A percentile compares a stretch with the other conserved stretches of the same genome.
Conservation (phyloP, 2,113 vertebrate species). For the Protomyctophum bolini region DNA sequence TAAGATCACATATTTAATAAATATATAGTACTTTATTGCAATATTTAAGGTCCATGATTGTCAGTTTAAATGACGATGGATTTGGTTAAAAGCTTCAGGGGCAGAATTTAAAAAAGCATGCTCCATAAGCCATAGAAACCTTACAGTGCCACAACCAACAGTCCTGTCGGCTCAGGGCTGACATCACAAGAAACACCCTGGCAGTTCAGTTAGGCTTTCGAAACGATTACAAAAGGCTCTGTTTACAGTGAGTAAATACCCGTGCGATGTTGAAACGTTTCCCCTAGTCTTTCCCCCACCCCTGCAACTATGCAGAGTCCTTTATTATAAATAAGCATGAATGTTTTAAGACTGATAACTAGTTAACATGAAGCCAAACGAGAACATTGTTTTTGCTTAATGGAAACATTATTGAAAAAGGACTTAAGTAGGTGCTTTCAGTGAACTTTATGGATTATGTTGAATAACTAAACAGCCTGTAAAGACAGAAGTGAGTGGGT, state of each 20-base stretch:
- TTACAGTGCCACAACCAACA: conserved; percentile 7
- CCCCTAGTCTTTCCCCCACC: neutral
- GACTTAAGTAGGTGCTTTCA: conserved; percentile 34
- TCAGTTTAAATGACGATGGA: conserved; percentile 10
- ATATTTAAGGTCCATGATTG: conserved; percentile 1
- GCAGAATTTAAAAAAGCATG: conserved; percentile 8
- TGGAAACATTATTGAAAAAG: conserved; percentile 26
- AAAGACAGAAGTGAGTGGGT: too few relatives aligned
- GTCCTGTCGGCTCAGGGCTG: neutral
- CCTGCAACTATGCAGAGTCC: conserved; percentile 14
- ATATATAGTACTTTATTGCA: neutral
- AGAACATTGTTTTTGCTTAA: conserved; percentile 42
- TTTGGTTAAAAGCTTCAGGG: conserved; percentile 16
- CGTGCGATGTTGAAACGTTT: conserved; percentile 52
- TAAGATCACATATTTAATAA: conserved; percentile 1
- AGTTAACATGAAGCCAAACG: conserved; percentile 54
- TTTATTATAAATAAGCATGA: conserved; percentile 64
- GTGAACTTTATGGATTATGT: conserved; percentile 38
- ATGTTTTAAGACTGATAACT: conserved; percentile 62
- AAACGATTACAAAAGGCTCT: conserved; percentile 45
- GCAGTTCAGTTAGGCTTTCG: conserved; percentile 27
- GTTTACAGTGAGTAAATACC: conserved; percentile 49
- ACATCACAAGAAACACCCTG: conserved; percentile 33
- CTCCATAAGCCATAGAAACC: neutral
- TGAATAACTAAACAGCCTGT: conserved; percentile 1